These are phyloP conservation scores for Botia kubotai DNA, from an alignment of 2,797 vertebrate genomes.

Conservation along the genomic window DNA sequence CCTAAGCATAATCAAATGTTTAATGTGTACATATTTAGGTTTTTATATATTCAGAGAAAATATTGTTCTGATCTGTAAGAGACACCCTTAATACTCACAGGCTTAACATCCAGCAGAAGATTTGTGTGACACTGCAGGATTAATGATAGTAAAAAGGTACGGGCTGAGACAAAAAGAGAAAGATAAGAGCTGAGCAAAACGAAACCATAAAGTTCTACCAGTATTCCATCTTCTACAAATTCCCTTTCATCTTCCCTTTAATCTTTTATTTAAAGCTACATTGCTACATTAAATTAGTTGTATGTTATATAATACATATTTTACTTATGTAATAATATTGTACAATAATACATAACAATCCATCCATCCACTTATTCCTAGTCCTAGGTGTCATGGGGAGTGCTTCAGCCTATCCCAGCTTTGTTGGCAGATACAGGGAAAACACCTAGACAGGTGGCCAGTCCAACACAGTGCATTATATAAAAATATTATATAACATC, in stretches of 20 bases:
- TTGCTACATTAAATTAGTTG: background rate
- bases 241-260: constrained; percentile 5
- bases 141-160: constrained; percentile 23
- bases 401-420: too few relatives aligned
- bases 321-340: background rate
- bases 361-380: too few relatives aligned
- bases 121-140: constrained; percentile 23
- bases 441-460: too few relatives aligned
- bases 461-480: too few relatives aligned
- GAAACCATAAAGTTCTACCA: constrained; percentile 24
- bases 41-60: background rate
- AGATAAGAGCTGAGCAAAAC: constrained; percentile 9
- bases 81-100: background rate
- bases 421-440: too few relatives aligned
- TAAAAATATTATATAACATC: background rate
- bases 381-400: too few relatives aligned
- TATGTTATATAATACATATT: background rate
- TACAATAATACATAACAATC: background rate
- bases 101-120: background rate
- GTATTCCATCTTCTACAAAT: constrained; percentile 14
- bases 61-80: background rate
- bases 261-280: background rate
- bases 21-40: background rate
- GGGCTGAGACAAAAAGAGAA: constrained; percentile 33
- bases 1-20: background rate